These are phyloP conservation scores for Spea multiplicata DNA, from an alignment of 2,113 vertebrate species.

Conservation along the genomic window DNA sequence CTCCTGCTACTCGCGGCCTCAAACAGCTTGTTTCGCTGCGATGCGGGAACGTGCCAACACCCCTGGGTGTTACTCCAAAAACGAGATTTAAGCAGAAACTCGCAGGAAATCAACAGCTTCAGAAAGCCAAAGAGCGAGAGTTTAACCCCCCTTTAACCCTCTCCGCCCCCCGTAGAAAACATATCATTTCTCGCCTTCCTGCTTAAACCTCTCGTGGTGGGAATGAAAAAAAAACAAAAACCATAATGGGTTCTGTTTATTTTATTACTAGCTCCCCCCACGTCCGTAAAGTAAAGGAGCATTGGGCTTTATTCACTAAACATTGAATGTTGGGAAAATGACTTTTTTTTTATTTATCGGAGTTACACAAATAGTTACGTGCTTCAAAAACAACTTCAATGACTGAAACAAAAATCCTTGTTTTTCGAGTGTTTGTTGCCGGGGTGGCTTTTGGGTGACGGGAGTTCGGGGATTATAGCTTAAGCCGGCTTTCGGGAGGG, in stretches of 20 bases:
- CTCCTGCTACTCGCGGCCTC: background rate
- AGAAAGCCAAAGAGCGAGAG: background rate
- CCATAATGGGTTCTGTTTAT: no score
- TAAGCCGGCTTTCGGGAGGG: background rate
- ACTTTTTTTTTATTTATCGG: background rate
- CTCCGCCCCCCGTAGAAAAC: no score
- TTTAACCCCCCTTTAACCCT: no score
- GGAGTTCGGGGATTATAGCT: background rate
- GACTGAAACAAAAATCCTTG: no score
- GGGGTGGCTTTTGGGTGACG: background rate
- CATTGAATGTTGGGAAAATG: background rate
- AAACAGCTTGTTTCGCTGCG: background rate
- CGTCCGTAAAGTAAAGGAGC: no score
- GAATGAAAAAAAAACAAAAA: no score
- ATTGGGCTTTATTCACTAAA: no score
- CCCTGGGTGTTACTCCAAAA: background rate
- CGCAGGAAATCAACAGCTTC: background rate
- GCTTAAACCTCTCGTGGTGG: no score
- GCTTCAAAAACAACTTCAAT: background rate
- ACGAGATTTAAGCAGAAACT: background rate
- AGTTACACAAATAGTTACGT: background rate
- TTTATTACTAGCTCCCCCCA: no score
- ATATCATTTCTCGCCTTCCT: no score
- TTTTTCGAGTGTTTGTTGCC: no score
- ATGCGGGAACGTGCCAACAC: background rate